Conservation (phyloP, 2,113 vertebrate genomes). For the Chitala chitala region DNA sequence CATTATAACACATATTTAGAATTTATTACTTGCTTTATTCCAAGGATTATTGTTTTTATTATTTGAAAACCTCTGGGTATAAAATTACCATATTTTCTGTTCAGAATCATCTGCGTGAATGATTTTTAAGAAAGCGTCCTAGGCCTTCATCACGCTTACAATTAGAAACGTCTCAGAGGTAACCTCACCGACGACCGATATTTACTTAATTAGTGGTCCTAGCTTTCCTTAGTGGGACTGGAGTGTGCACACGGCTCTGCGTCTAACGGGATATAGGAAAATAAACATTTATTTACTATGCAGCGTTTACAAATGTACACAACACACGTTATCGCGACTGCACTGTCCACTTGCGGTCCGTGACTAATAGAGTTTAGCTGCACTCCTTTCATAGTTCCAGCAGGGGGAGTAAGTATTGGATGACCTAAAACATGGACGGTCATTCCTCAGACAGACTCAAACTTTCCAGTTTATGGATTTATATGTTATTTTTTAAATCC, state of each 20-base stretch:
- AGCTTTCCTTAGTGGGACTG: not conserved
- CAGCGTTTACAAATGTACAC: not conserved
- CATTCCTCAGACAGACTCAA: not conserved
- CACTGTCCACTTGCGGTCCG: not conserved
- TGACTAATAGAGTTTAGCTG: not conserved
- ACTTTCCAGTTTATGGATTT: not conserved
- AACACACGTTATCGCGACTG: not conserved
- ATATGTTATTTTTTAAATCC: not conserved
- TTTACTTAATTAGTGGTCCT: not conserved
- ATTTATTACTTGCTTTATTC: constrained; percentile 36
- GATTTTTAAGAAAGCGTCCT: not conserved
- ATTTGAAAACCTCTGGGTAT: constrained; percentile 35
- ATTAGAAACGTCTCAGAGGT: constrained; percentile 22
- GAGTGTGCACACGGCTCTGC: not conserved
- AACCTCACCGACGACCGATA: not conserved
- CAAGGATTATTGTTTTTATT: constrained; percentile 38
- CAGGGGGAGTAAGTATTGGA: constrained; percentile 7
- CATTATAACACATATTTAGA: constrained; percentile 27
- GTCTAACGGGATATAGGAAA: not conserved
- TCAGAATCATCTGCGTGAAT: constrained; percentile 32
- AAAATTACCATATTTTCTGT: constrained; percentile 32
- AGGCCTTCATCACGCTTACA: not conserved
- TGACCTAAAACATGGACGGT: constrained; percentile 4
- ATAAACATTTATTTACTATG: not conserved
- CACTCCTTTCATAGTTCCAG: not conserved